phyloP scores from a whole-genome alignment of 2,113 vertebrate species.

The Tylochromis polylepis region DNA sequence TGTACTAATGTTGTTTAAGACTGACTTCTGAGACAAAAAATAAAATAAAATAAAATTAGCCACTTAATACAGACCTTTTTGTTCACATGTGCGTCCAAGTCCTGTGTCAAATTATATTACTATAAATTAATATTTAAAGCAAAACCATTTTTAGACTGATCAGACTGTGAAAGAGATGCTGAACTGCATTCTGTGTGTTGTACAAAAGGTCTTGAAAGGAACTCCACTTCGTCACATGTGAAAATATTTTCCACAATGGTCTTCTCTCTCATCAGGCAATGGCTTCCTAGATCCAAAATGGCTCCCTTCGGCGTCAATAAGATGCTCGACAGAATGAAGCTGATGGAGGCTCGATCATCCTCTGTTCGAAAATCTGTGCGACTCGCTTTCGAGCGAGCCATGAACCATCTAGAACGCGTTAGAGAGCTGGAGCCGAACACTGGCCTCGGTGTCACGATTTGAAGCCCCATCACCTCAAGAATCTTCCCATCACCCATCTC shows the following conservation, averaged over 20 bases:
- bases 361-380: slow-evolving; percentile 86
- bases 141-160: not conserved
- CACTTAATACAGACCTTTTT: not conserved
- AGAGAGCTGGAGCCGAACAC: slow-evolving; percentile 62
- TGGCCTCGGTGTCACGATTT: slow-evolving; percentile 75
- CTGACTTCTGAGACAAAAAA: not conserved
- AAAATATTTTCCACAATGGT: not conserved
- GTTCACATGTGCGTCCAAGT: too few relatives aligned
- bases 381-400: slow-evolving; percentile 86
- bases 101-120: not conserved
- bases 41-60: not conserved
- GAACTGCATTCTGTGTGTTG: not conserved
- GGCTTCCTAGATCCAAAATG: slow-evolving; percentile 98
- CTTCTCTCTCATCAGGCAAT: slow-evolving; percentile 79
- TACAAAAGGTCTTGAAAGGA: not conserved
- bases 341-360: slow-evolving; percentile 87
- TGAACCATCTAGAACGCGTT: slow-evolving; percentile 82
- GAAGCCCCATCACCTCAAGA: slow-evolving; percentile 22
- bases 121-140: not conserved
- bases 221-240: not conserved
- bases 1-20: not conserved
- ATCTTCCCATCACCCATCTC: not conserved
- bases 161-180: not conserved
- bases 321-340: slow-evolving; percentile 85
- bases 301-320: slow-evolving; percentile 86